A percentile compares a stretch with the other conserved stretches of the same genome.
Evolutionary conservation across 1,140 invertebrate species (phyloP).

Genomic region (Octopus sinensis): DNA sequence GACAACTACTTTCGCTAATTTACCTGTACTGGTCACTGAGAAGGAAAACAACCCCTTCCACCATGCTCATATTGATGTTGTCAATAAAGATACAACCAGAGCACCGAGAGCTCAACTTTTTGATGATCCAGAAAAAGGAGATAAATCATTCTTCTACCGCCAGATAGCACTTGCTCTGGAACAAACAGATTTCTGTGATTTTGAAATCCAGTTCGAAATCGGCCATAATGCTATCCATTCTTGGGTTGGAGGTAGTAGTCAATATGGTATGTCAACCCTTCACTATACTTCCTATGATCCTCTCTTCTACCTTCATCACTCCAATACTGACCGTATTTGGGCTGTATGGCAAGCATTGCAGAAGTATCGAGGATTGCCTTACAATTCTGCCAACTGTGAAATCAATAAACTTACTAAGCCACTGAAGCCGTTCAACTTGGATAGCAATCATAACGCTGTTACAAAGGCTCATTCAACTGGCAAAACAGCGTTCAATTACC

Average conservation of each 20-base stretch:
- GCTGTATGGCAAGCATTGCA: constrained; percentile 31
- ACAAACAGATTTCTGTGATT: constrained; percentile 31
- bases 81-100: constrained; percentile 8
- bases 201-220: constrained; percentile 30
- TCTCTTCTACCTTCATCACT: constrained; percentile 20
- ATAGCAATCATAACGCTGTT: background rate
- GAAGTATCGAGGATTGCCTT: constrained; percentile 19
- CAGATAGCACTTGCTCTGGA: constrained; percentile 28
- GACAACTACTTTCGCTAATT: constrained; percentile 4
- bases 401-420: constrained; percentile 18
- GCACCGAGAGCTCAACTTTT: constrained; percentile 1
- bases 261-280: constrained; percentile 24
- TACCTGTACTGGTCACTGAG: background rate
- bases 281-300: constrained; percentile 26
- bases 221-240: constrained; percentile 28
- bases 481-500: background rate
- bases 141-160: constrained; percentile 17
- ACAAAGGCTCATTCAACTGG: background rate
- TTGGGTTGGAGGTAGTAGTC: constrained; percentile 24
- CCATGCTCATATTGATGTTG: constrained; percentile 12
- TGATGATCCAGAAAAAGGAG: constrained; percentile 19
- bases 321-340: constrained; percentile 28
- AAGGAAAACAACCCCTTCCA: constrained; percentile 6
- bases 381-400: constrained; percentile 30
- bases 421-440: constrained; percentile 16